Evolutionary conservation across 1,140 invertebrate genomes (phyloP), one percentile per base, ranked within the genome.

Genomic region (Drosophila arizonae): DNA sequence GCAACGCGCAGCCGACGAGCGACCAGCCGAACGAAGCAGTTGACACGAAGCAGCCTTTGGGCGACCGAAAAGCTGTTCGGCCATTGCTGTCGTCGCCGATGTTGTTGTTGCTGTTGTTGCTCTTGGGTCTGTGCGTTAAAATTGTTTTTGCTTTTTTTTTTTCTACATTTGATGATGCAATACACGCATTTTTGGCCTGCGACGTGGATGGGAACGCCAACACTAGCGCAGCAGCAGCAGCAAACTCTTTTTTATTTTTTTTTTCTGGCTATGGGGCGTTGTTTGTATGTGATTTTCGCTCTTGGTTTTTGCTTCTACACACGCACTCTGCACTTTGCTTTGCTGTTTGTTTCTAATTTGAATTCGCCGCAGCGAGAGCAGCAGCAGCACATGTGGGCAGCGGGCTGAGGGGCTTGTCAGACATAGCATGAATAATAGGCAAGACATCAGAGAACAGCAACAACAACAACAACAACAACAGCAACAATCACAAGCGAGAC

Each of bases 131-230:
- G 60, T 84, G 65, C 77, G 67, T 51, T 81, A 52, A 74, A 74
- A 82, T 87, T 79, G 77, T 88, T 88, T 88, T 24, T 24, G 0
- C 17, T 17, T 24, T 24, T 24, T 24, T 84, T 88, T 24, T 24
- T 84, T 88, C 79, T 84, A 84, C 80, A 80, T 80, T 84, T 88
- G 84, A 88, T 88, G 84, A 88, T 88, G 84, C 84, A 88, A 88
- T 88, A 84, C 84, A 88, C 84, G 84, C 84, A 88, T 75, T 75
- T 72, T 77, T 50, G 79, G 54, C 55, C n/a, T 51, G 63, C 55
- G 64, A 63, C 77, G 81, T 45, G 61, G 62, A 61, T 56, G 56
- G 30, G 30, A 33, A 26, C 15, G 41, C 57, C 28, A 30, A 30
- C 28, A 6, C 28, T 24, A 30, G 28, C 26, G 61, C 15, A 13